Evolutionary conservation across 1,140 invertebrate genomes (phyloP), one percentile per base, ranked within the genome.

Genomic region (Bombyx mandarina): DNA sequence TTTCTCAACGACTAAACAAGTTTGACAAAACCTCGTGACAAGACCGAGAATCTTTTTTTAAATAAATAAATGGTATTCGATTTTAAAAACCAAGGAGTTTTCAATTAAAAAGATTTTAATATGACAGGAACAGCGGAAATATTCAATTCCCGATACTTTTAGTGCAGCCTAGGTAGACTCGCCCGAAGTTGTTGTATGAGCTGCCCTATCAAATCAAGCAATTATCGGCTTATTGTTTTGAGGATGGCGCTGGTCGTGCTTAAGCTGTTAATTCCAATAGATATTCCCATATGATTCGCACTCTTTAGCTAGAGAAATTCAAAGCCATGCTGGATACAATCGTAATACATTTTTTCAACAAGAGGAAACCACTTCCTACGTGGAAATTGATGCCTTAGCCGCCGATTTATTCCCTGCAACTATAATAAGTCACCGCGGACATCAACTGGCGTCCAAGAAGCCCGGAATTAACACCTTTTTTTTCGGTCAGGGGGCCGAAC

Each of bases 231-330:
- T 55, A 43, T 57, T 50, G 51, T 65, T 18, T 18, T 18, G 12
- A 18, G 12, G 12, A 18, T 18, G 12, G 12, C 12, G 12, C 12
- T 54, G 60, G 57, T 69, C 58, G 56, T 64, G 66, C 69, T 60
- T 61, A 52, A 50, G 77, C 70, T 45, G 8, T 18, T 53, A 60
- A 26, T 54, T 62, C 43, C 61, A 53, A 49, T 7, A 26, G 57
- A 52, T 57, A 61, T 59, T 54, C 35, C 22, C 35, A 52, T 12
- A 65, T 62, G 56, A 57, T 61, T 2, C 56, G 54, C 48, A 58
- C 42, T 61, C 60, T 63, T 60, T 55, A 55, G 8, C 46, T 43
- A 44, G 55, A 47, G 60, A 56, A 43, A 54, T 54, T 52, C 50
- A 54, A 54, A 50, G 8, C 7, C 8, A 10, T 18, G 8, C 6